These are phyloP conservation scores for Acanthurus leucopareius DNA, from an alignment of 2,797 vertebrate species.

Conservation along the genomic window DNA sequence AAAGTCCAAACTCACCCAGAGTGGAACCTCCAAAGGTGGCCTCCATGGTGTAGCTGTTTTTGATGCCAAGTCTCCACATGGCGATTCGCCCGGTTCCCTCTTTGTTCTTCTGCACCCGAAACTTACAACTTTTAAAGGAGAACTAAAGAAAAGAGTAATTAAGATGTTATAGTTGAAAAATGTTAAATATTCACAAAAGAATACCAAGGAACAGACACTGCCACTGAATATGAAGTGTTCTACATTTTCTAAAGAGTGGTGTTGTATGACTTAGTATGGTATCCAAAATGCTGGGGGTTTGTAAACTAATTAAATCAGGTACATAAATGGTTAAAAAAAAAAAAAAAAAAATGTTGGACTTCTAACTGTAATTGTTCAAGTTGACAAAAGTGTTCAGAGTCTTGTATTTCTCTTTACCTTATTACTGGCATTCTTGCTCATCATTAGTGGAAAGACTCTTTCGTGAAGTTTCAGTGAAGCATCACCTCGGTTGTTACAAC, in stretches of 20 bases:
- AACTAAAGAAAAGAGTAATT: slow-evolving; percentile 83
- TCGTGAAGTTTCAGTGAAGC: slow-evolving; percentile 80
- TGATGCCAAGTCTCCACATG: slow-evolving; percentile 94
- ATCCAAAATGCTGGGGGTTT: background rate
- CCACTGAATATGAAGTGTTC: background rate
- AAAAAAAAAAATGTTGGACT: too few relatives aligned
- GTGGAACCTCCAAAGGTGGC: slow-evolving; percentile 93
- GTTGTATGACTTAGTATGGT: background rate
- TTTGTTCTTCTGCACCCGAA: slow-evolving; percentile 94
- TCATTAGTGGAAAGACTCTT: slow-evolving; percentile 93
- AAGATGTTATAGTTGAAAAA: slow-evolving; percentile 13
- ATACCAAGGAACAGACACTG: background rate
- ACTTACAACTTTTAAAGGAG: slow-evolving; percentile 94
- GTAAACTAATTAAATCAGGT: background rate
- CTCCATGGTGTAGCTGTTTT: slow-evolving; percentile 97
- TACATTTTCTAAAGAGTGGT: background rate
- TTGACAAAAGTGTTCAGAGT: background rate
- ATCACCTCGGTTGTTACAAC: slow-evolving; percentile 81
- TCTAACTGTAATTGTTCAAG: too few relatives aligned
- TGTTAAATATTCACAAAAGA: background rate
- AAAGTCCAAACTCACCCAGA: slow-evolving; percentile 84
- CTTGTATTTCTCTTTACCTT: slow-evolving; percentile 84
- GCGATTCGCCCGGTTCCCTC: slow-evolving; percentile 92
- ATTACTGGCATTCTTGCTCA: slow-evolving; percentile 93
- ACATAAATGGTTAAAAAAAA: too few relatives aligned